phyloP scores from a whole-genome alignment of 2,888 invertebrate genomes.

The Chironomus riparius region DNA sequence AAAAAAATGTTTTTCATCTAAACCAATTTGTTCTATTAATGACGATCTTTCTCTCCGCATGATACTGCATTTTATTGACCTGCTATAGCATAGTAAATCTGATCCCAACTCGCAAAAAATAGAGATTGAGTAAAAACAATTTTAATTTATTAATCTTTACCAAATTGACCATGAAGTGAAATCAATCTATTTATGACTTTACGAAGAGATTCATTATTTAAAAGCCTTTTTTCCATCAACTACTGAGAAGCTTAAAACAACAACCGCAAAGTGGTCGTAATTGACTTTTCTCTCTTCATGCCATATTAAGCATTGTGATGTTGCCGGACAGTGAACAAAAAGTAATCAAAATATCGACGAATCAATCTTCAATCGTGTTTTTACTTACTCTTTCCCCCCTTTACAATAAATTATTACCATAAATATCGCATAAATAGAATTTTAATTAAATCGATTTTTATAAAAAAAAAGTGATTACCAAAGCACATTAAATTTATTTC shows the following conservation, averaged over 20 bases:
- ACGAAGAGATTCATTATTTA: neutral
- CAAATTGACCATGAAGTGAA: constrained; percentile 8
- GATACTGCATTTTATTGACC: neutral
- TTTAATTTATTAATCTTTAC: neutral
- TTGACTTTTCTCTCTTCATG: neutral
- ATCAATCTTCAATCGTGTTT: neutral
- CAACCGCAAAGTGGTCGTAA: constrained; percentile 2
- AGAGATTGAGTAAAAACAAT: neutral
- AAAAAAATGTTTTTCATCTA: neutral
- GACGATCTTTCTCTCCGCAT: constrained; percentile 11
- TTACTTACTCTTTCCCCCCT: neutral
- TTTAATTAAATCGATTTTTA: constrained; percentile 12
- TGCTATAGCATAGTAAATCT: neutral
- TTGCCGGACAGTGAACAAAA: neutral
- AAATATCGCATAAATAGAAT: constrained; percentile 7
- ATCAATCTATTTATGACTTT: neutral
- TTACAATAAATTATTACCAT: neutral
- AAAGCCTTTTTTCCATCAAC: neutral
- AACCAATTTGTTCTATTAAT: constrained; percentile 24
- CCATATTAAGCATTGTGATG: neutral
- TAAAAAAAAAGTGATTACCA: neutral
- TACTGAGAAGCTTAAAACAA: neutral
- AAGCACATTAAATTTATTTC: neutral
- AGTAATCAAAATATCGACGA: neutral
- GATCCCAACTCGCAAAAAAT: neutral